Conservation (phyloP, 2,113 vertebrate genomes). For the Ptilonorhynchus violaceus region DNA sequence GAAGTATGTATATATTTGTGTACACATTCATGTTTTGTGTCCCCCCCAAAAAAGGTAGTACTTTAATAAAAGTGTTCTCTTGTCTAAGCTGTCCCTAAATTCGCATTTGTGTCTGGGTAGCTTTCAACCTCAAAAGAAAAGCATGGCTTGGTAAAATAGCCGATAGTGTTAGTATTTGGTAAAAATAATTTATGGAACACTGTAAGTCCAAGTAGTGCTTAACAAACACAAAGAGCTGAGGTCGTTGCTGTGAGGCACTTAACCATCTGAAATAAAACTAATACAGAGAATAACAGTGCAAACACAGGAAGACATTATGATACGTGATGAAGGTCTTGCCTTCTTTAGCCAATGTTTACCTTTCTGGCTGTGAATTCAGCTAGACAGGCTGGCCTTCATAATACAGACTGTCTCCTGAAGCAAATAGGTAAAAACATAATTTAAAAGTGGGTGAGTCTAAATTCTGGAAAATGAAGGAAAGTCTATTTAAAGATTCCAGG, state of each 20-base stretch:
- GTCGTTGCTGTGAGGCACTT: not conserved
- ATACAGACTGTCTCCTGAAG: not conserved
- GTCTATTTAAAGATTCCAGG: not conserved
- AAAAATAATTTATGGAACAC: not conserved
- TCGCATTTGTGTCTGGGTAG: not conserved
- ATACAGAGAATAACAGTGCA: not conserved
- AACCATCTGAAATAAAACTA: not conserved
- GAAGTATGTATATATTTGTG: accelerated
- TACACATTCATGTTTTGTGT: not conserved
- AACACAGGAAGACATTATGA: not conserved
- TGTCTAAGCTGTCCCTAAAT: not conserved
- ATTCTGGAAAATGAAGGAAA: not conserved
- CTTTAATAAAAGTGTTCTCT: not conserved
- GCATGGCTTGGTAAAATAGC: not conserved
- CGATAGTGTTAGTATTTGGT: not conserved
- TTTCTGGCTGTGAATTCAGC: not conserved
- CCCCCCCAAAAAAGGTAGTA: not conserved
- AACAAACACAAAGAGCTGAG: not conserved
- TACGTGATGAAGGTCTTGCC: not conserved
- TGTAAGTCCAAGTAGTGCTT: not conserved
- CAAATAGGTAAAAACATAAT: not conserved
- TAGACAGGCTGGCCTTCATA: not conserved
- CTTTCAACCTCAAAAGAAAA: not conserved
- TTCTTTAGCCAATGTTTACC: not conserved
- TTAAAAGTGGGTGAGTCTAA: not conserved